Percentiles rank a stretch among this genome's conserved stretches.
phyloP scores from a whole-genome alignment of 2,113 vertebrate genomes.

The Crotophaga sulcirostris region DNA sequence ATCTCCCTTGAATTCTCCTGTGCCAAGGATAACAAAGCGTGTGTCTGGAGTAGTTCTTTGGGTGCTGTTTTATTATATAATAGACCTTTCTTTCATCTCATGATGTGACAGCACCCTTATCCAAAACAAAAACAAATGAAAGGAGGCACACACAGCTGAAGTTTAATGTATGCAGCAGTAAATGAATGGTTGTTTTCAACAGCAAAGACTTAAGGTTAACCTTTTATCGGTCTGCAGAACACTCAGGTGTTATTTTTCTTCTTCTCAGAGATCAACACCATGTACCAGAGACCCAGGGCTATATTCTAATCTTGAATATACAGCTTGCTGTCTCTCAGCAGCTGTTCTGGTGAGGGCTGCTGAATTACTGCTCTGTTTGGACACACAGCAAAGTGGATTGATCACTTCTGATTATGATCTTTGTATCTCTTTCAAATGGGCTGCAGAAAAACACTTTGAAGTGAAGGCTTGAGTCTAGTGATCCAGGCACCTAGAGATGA shows the following conservation, averaged over 20 bases:
- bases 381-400: not conserved
- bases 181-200: not conserved
- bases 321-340: not conserved
- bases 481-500: not conserved
- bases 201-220: not conserved
- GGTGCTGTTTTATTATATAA: not conserved
- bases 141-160: not conserved
- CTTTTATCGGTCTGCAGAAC: not conserved
- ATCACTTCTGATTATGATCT: constrained; percentile 1
- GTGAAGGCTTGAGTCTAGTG: not conserved
- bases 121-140: not conserved
- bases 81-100: not conserved
- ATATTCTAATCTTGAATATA: not conserved
- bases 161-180: not conserved
- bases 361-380: not conserved
- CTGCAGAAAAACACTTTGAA: not conserved
- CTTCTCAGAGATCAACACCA: not conserved
- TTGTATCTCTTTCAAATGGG: not conserved
- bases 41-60: not conserved
- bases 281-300: not conserved
- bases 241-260: not conserved
- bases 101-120: not conserved
- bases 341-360: not conserved
- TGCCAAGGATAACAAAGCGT: not conserved
- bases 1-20: not conserved